Evolutionary conservation across 2,888 invertebrate species (phyloP), one percentile per base, ranked within the genome.

Genomic region (Cheilosia soror): DNA sequence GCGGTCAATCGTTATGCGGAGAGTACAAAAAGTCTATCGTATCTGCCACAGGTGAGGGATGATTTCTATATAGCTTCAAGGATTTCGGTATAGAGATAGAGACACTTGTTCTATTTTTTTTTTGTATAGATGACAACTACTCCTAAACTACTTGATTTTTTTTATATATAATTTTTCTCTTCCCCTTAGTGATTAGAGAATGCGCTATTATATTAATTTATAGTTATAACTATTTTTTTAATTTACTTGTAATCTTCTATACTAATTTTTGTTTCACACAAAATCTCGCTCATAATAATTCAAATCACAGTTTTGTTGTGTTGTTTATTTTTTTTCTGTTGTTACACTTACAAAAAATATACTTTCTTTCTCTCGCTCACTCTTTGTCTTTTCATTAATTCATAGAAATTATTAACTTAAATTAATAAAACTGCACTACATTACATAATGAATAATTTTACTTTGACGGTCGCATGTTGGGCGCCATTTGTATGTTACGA

Each of bases 1-100:
- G 97, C 96, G 85, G 96, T 97, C 89, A 97, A 97, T 94, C 95
- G 96, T 90, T 97, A 97, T 92, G 97, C 97, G 27, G 97, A 97
- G 93, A 97, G 97, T 93, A 97, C 97, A 82, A 96, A 97, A 92
- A 97, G 97, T 92, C 95, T 98, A 90, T 96, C 97, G 89, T 98
- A 97, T 93, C 94, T 98, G 90, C 97, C 97, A 88, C 97, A 97
- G 96, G 97, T 97, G 94, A 93, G 93, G 92, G 91, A 93, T 89
- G 90, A 91, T 89, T 91, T 90, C 90, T 90, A 91, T 90, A 90
- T 90, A 88, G 90, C 90, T 89, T 91, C 91, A 89, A 90, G 91
- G 89, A 91, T 91, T 89, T 92, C 91, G 89, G 91, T 92, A 89
- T 92, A 89, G 66, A 65, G 63, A 65, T 55, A 58, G 72, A 79